These are phyloP conservation scores for Melanostoma scalare DNA, from an alignment of 2,888 invertebrate genomes.

Conservation along the genomic window DNA sequence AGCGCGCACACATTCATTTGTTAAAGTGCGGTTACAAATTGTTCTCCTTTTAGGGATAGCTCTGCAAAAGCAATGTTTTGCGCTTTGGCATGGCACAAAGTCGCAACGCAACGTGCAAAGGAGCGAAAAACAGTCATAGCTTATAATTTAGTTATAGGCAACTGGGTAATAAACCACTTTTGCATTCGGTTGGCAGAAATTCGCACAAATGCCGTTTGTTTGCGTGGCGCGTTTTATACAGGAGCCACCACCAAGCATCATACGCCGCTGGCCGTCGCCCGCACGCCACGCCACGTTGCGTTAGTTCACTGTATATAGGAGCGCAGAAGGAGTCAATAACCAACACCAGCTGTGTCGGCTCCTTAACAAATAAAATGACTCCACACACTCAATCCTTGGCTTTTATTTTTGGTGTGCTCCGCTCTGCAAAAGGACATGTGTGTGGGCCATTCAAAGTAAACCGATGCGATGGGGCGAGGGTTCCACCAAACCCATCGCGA, in stretches of 20 bases:
- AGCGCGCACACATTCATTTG: constrained; percentile 53
- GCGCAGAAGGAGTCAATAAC: constrained; percentile 27
- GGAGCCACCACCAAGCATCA: constrained; percentile 27
- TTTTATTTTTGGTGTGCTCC: constrained; percentile 41
- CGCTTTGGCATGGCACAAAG: constrained; percentile 15
- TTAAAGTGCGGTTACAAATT: constrained; percentile 68
- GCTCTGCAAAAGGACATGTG: constrained; percentile 55
- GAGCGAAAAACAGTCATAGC: constrained; percentile 43
- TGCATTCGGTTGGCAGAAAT: constrained; percentile 62
- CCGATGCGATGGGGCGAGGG: constrained; percentile 53
- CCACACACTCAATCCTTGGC: constrained; percentile 38
- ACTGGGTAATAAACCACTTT: constrained; percentile 71
- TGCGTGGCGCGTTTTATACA: constrained; percentile 43
- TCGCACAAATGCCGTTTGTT: constrained; percentile 68
- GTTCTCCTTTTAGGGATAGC: constrained; percentile 69
- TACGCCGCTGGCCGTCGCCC: not conserved
- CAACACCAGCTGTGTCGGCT: constrained; percentile 49
- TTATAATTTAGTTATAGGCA: constrained; percentile 73
- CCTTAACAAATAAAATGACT: constrained; percentile 41
- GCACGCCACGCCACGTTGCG: no score
- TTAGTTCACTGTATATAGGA: not conserved
- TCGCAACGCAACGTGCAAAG: not conserved
- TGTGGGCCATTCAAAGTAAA: constrained; percentile 69
- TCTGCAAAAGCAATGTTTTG: constrained; percentile 35
- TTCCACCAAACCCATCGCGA: constrained; percentile 31